Evolutionary conservation across 2,113 vertebrate genomes (phyloP).

Genomic region (Thalassoma bifasciatum): DNA sequence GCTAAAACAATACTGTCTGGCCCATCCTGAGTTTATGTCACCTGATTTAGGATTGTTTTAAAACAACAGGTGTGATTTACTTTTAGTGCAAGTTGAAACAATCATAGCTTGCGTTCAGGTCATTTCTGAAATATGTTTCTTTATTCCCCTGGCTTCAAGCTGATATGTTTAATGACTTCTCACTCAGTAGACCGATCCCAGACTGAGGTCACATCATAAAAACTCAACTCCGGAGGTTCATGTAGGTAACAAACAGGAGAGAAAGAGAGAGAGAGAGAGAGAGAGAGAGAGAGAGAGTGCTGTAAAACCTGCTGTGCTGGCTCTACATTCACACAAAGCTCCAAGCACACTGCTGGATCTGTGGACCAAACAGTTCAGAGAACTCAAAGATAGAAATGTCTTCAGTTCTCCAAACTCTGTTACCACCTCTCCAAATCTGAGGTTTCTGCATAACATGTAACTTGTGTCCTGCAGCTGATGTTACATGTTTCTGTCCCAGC

Average conservation of each 20-base stretch:
- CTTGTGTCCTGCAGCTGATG: too few species aligned
- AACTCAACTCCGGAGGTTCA: constrained; percentile 7
- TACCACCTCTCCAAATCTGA: too few species aligned
- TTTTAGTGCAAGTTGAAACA: not conserved
- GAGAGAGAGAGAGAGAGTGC: not conserved
- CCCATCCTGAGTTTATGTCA: not conserved
- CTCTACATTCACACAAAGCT: not conserved
- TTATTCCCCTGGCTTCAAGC: not conserved
- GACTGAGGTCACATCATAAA: not conserved
- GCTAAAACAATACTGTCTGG: not conserved
- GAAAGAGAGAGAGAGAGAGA: not conserved
- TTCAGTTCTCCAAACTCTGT: too few species aligned
- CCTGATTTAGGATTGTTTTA: not conserved
- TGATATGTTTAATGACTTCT: constrained; percentile 14
- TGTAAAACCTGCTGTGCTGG: not conserved
- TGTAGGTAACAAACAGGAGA: not conserved
- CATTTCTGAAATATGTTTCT: not conserved
- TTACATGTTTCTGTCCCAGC: too few species aligned
- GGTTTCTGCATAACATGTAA: too few species aligned
- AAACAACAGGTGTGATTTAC: not conserved
- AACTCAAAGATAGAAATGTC: not conserved
- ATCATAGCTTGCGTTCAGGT: not conserved
- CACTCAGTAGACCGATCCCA: constrained; percentile 19
- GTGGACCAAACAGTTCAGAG: not conserved
- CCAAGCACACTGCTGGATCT: not conserved